These are phyloP conservation scores for Ptilonorhynchus violaceus DNA, from an alignment of 2,113 vertebrate genomes.

Conservation along the genomic window DNA sequence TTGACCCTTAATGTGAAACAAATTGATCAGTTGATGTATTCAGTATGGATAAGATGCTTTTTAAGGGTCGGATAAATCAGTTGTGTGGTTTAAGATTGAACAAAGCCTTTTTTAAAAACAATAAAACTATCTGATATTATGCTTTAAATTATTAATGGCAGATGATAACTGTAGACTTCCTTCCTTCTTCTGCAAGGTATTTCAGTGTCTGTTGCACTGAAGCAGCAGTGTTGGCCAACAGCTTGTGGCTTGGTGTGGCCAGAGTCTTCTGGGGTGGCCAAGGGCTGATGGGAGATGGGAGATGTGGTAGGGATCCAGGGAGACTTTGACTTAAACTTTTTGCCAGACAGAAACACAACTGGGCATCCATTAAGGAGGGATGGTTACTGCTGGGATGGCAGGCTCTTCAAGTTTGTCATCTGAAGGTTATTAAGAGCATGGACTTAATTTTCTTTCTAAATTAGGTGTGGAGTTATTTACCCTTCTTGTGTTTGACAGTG, in stretches of 20 bases:
- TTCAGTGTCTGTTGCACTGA: not conserved
- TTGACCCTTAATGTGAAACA: not conserved
- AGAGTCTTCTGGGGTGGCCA: not conserved
- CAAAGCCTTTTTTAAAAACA: not conserved
- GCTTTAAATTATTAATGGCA: not conserved
- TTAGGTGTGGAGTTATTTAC: not conserved
- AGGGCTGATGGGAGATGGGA: fast-evolving
- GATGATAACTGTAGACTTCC: not conserved
- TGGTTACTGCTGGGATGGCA: not conserved
- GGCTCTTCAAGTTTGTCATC: not conserved
- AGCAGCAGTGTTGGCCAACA: not conserved
- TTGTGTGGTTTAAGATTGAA: not conserved
- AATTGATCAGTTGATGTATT: not conserved
- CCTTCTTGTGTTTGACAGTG: not conserved
- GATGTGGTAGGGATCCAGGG: not conserved
- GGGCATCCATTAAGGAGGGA: not conserved
- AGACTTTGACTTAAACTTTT: not conserved
- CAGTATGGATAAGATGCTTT: not conserved
- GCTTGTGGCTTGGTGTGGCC: not conserved
- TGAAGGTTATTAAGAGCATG: not conserved
- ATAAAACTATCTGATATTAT: not conserved
- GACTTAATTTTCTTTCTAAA: not conserved
- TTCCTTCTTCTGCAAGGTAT: not conserved
- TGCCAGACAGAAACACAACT: not conserved
- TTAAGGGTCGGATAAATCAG: not conserved